Evolutionary conservation across 2,113 vertebrate genomes (phyloP), one percentile per base, ranked within the genome.

Genomic region (Ciconia boyciana): DNA sequence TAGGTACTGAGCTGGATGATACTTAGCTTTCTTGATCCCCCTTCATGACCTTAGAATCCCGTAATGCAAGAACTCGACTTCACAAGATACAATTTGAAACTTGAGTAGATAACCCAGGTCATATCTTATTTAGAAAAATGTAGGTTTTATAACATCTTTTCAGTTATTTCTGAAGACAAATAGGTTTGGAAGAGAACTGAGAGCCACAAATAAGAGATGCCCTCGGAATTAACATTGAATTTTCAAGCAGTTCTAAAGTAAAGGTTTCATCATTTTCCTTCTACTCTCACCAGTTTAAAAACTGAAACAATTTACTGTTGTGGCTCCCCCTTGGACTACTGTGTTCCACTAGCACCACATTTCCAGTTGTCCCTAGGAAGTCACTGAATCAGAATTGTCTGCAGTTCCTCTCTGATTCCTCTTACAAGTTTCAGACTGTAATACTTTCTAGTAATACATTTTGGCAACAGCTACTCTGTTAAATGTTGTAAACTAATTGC

Each of bases 111-210:
- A 87, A 80, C 58, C 4, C 8, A 36, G 87, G 68, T 76, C 78
- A 15, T 28, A 52, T n/a, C 82, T 86, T 74, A 64, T 80, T 89
- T 94, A 85, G 84, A 80, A 91, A 91, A 97, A 80, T 60, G 51
- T 10, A 20, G 64, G 62, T 0, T 93, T 93, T 83, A 17, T 51
- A 70, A 28, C 55, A 49, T 60, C 62, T 54, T 87, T 72, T 72
- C 57, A 17, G 49, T 76, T 77, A n/a, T 69, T 87, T 51, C 49
- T 1, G 1, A 77, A 88, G 89, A 91, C 75, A 93, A 81, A 91
- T 43, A 70, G 48, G 31, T 90, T 88, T 77, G 43, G 68, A 61
- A 64, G 79, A 83, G 75, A 77, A 22, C 43, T 31, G 91, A 72
- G 26, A 83, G 46, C 46, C 84, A 80, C 52, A 26, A 64, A 54